Evolutionary conservation across 2,797 vertebrate genomes (phyloP).

Genomic region (Choloepus didactylus): DNA sequence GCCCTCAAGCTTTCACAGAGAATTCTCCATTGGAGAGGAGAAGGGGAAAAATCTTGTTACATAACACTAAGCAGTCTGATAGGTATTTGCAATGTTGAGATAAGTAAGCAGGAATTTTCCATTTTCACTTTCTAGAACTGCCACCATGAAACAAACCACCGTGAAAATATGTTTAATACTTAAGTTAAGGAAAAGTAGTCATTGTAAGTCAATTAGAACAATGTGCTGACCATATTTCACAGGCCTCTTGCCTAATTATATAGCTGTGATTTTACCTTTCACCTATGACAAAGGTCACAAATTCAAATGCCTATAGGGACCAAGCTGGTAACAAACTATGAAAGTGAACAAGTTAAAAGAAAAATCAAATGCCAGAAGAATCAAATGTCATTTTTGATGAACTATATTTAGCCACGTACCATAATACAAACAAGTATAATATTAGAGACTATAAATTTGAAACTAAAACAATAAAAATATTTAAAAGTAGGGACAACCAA

Average conservation of each 20-base stretch:
- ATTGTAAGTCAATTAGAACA: conserved; percentile 34
- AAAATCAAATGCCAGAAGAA: conserved; percentile 52
- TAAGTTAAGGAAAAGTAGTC: conserved; percentile 35
- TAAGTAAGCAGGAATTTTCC: conserved; percentile 51
- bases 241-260: background rate
- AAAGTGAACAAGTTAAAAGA: conserved; percentile 28
- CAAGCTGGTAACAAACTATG: background rate
- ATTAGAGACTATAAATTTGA: conserved; percentile 47
- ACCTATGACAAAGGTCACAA: background rate
- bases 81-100: conserved; percentile 39
- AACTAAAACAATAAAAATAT: conserved; percentile 25
- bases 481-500: conserved; percentile 15
- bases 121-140: conserved; percentile 43
- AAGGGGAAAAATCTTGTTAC: background rate
- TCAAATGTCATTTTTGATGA: conserved; percentile 43
- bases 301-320: background rate
- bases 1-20: background rate
- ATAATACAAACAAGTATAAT: background rate
- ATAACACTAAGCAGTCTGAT: conserved; percentile 1
- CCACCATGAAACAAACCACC: conserved; percentile 21
- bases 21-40: conserved; percentile 1
- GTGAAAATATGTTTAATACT: conserved; percentile 28
- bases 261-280: conserved; percentile 41
- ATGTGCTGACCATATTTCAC: conserved; percentile 5
- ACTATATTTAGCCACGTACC: conserved; percentile 35